Percentiles rank a stretch among this genome's conserved stretches.
Evolutionary conservation across 2,797 vertebrate genomes (phyloP).

Genomic region (Parauchenoglanis ngamensis): DNA sequence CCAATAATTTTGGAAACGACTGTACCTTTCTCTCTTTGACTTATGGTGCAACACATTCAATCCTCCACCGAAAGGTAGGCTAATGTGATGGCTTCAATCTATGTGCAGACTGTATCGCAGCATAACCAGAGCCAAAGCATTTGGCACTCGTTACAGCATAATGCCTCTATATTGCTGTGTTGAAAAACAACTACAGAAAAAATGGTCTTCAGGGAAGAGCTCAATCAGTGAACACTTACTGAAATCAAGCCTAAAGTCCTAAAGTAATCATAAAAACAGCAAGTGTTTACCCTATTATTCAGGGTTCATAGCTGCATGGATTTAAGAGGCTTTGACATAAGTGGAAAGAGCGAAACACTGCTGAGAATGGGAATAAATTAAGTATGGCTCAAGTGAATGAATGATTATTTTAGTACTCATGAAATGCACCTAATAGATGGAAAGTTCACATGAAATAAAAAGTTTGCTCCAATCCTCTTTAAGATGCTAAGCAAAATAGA

Average conservation of each 20-base stretch:
- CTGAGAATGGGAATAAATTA: slow-evolving; percentile 27
- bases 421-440: background rate
- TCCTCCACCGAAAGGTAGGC: background rate
- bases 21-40: background rate
- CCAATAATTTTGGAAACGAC: background rate
- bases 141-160: background rate
- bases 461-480: background rate
- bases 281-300: slow-evolving; percentile 28
- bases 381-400: slow-evolving; percentile 28
- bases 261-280: slow-evolving; percentile 30
- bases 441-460: background rate
- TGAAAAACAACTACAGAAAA: slow-evolving; percentile 4
- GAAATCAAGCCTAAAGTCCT: slow-evolving; percentile 24
- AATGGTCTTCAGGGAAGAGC: slow-evolving; percentile 4
- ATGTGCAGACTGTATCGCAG: background rate
- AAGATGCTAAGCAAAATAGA: background rate
- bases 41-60: background rate
- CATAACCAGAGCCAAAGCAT: slow-evolving; percentile 11
- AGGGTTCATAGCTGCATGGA: slow-evolving; percentile 29
- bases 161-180: background rate
- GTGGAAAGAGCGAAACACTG: slow-evolving; percentile 19
- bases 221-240: slow-evolving; percentile 12
- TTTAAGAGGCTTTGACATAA: slow-evolving; percentile 41
- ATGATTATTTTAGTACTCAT: background rate
- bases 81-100: background rate